Evolutionary conservation across 2,888 invertebrate species (phyloP), one percentile per base, ranked within the genome.

Genomic region (Euproctis similis): DNA sequence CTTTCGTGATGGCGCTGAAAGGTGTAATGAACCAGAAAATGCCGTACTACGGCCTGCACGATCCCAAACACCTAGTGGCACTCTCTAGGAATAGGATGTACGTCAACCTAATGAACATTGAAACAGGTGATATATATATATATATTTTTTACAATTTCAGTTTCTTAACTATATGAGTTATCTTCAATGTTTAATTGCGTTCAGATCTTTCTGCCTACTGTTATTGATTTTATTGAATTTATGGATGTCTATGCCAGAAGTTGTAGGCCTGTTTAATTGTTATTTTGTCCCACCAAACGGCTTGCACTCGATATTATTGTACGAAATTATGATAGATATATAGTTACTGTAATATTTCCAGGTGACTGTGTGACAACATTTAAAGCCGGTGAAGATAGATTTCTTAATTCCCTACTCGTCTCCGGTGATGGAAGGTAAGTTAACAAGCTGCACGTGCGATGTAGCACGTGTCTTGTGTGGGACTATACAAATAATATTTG

Each of bases 21-120:
- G 93, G 93, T 17, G 93, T 95, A 13, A 95, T 95, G 93, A 95
- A 95, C 81, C 94, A 95, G 69, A 94, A 94, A 73, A 94, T 95
- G 94, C 94, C 95, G 32, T 95, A 89, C 69, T 96, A 92, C 73
- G 95, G 94, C 0, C 86, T 94, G 6, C 93, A 95, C 65, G 93
- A 94, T 76, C 75, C 88, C 27, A 88, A 88, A 27, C 94, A 95
- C 63, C 77, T 92, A 38, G 95, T 95, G 16, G 91, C 94, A 2
- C 84, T 96, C 18, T 92, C 95, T 4, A 85, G 95, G 33, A 95
- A 95, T 80, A 80, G 94, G 54, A 94, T 95, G 94, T 94, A 94
- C 59, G 93, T 95, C 44, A 94, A 95, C 77, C 87, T 95, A 46
- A 92, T 94, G 90, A 93, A 94, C 66, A 86, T 94, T 34, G 90